Base-by-base conservation (phyloP, 2,797 vertebrate species). In the Bradypodion ventrale region DNA sequence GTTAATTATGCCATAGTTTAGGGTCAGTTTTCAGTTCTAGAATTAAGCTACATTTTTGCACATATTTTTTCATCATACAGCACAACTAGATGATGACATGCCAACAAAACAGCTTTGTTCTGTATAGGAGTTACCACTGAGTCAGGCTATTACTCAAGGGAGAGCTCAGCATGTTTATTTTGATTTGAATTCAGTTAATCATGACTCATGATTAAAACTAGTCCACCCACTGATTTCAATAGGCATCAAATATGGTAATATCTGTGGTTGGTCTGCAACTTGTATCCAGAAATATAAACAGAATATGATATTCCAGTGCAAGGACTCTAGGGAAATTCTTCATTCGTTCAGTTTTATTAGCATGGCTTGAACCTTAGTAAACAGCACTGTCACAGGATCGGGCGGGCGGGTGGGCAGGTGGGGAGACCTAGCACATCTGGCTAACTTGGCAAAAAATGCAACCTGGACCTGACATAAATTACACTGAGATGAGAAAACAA, bases 391-490 rank as follows among this genome's bases (percentile, higher is more conserved):
- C n/a, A n/a, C n/a, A n/a, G n/a, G n/a, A n/a, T n/a, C n/a, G n/a
- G n/a, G n/a, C n/a, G n/a, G n/a, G n/a, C n/a, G n/a, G n/a, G n/a
- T n/a, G n/a, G n/a, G n/a, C n/a, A n/a, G n/a, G n/a, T n/a, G n/a
- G n/a, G n/a, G n/a, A n/a, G n/a, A n/a, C n/a, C n/a, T n/a, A n/a
- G n/a, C n/a, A n/a, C n/a, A 32, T 35, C 12, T n/a, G 63, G 32
- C 44, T 79, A 74, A 79, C 35, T 65, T 79, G 83, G 27, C 73
- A 52, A 74, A 37, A n/a, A 49, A 73, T n/a, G n/a, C n/a, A n/a
- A n/a, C n/a, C n/a, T n/a, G n/a, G n/a, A n/a, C n/a, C n/a, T n/a
- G n/a, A n/a, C n/a, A n/a, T n/a, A n/a, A n/a, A n/a, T n/a, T n/a
- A n/a, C n/a, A n/a, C n/a, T n/a, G n/a, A n/a, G n/a, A n/a, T n/a